Conservation (phyloP, 2,888 invertebrate species). For the Branchellion lobata region DNA sequence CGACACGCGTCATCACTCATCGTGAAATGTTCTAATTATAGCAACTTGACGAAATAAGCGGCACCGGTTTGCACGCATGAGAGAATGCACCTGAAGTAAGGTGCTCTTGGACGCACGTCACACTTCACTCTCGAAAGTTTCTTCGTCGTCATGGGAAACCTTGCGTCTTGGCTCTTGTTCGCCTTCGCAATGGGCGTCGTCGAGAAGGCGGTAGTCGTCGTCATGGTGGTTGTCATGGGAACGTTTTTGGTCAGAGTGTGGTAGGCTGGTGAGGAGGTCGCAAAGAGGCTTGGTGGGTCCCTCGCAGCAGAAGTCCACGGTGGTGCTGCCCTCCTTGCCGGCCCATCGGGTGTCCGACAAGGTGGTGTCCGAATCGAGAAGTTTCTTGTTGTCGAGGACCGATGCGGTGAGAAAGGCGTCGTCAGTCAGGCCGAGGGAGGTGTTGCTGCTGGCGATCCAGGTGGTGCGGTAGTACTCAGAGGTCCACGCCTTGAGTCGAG, state of each 20-base stretch:
- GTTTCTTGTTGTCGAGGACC: not conserved
- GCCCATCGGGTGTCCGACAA: no score
- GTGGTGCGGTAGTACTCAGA: conserved; percentile 35
- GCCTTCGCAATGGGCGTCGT: not conserved
- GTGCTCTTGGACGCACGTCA: no score
- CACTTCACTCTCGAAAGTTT: no score
- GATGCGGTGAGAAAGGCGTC: not conserved
- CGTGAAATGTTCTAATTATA: no score
- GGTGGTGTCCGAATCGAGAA: not conserved
- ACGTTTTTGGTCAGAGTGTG: not conserved
- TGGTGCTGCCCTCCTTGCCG: not conserved
- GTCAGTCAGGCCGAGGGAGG: not conserved
- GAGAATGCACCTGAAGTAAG: no score
- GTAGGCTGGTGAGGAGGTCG: conserved; percentile 3
- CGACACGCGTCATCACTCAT: no score
- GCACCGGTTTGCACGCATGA: no score
- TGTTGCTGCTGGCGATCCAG: conserved; percentile 32
- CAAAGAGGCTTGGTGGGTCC: not conserved
- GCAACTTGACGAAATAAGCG: no score
- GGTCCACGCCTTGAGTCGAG: conserved; percentile 17
- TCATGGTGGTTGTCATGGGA: not conserved
- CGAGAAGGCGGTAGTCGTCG: not conserved
- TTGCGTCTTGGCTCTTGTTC: not conserved
- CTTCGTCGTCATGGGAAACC: no score
- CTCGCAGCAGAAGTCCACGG: not conserved